phyloP scores from a whole-genome alignment of 35 echinoderm and acorn worm species.

The Lytechinus pictus region DNA sequence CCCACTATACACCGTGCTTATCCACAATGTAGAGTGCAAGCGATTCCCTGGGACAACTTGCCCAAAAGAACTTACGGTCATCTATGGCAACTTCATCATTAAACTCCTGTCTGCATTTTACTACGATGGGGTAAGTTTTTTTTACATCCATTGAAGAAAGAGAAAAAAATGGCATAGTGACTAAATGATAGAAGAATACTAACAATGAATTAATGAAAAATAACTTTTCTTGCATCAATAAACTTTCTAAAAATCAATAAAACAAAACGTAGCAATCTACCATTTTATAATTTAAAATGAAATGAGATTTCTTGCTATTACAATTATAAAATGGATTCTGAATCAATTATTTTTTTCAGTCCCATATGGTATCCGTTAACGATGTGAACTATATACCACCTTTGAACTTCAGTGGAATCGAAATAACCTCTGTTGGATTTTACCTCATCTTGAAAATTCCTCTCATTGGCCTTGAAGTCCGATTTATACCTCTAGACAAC shows the following conservation, averaged over 20 bases:
- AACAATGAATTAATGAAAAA: too few relatives aligned
- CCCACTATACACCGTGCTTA: conserved; percentile 62
- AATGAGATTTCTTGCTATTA: too few relatives aligned
- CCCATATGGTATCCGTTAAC: conserved; percentile 15
- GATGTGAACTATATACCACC: neutral
- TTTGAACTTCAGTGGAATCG: neutral
- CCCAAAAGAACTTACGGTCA: conserved; percentile 57
- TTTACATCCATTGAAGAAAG: neutral
- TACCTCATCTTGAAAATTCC: conserved; percentile 47
- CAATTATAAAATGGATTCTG: neutral
- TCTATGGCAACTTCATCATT: neutral
- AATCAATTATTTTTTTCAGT: neutral
- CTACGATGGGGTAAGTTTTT: neutral
- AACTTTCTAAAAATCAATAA: too few relatives aligned
- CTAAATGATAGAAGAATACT: too few relatives aligned
- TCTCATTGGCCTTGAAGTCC: conserved; percentile 61
- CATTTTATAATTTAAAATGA: too few relatives aligned
- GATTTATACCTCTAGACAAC: conserved; percentile 42
- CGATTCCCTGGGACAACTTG: conserved; percentile 75
- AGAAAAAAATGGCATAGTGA: too few relatives aligned
- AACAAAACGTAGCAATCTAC: too few relatives aligned
- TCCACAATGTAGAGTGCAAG: conserved; percentile 79
- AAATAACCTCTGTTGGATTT: conserved; percentile 1
- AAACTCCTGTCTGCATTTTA: neutral
- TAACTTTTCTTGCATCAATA: too few relatives aligned